These are phyloP conservation scores for Takifugu ocellatus DNA, from an alignment of 2,797 vertebrate species.

Conservation along the genomic window DNA sequence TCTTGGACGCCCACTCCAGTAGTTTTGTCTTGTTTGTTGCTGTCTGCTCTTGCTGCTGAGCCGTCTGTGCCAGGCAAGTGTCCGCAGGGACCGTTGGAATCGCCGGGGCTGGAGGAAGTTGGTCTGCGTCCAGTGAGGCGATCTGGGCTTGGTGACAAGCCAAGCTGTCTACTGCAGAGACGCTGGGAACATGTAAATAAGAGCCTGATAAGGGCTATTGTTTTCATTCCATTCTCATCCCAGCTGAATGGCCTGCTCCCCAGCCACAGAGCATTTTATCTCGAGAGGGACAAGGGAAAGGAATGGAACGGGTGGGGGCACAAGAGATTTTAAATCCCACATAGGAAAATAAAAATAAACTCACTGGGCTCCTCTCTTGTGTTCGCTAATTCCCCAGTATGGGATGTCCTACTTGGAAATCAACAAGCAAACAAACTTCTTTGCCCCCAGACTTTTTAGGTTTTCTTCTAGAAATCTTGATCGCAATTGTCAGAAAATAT, in stretches of 20 bases:
- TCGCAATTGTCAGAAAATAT: constrained; percentile 23
- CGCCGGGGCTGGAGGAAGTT: constrained; percentile 71
- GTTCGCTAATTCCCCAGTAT: constrained; percentile 59
- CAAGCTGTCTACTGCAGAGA: constrained; percentile 72
- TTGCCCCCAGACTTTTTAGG: constrained; percentile 17
- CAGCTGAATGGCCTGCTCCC: constrained; percentile 79
- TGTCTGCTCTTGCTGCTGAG: constrained; percentile 69
- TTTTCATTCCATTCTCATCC: constrained; percentile 88
- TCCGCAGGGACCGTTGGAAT: constrained; percentile 71
- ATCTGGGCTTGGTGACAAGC: constrained; percentile 71
- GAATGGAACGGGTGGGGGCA: constrained; percentile 53
- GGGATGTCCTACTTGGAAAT: constrained; percentile 62
- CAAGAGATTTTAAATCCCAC: constrained; percentile 71
- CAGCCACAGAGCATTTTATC: constrained; percentile 74
- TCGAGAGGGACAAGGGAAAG: constrained; percentile 62
- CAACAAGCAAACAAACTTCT: constrained; percentile 39
- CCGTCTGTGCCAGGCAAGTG: constrained; percentile 67
- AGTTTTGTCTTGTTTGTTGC: constrained; percentile 74
- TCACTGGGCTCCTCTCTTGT: constrained; percentile 65
- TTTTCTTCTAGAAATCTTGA: too few species aligned
- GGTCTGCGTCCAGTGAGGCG: constrained; percentile 66
- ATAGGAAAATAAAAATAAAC: constrained; percentile 77
- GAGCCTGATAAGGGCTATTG: constrained; percentile 85
- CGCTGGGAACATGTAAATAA: constrained; percentile 86
- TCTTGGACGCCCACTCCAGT: constrained; percentile 70